Evolutionary conservation across 2,797 vertebrate genomes (phyloP).

Genomic region (Okamejei kenojei): DNA sequence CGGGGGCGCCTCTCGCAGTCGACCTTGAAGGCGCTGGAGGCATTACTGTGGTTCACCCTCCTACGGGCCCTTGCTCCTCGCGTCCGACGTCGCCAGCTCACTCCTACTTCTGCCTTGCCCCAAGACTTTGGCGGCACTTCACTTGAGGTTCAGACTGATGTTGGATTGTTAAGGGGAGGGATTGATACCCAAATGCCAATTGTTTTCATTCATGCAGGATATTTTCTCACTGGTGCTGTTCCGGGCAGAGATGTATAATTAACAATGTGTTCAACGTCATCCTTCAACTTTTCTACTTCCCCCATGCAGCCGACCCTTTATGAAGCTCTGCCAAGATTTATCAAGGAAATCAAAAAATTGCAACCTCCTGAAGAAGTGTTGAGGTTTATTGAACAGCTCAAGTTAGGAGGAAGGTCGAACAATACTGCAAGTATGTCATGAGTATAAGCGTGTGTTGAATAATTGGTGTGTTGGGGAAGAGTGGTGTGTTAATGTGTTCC

Average conservation of each 20-base stretch:
- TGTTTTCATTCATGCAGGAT: background rate
- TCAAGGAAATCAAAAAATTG: background rate
- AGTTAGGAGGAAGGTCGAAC: background rate
- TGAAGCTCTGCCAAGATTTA: constrained; percentile 13
- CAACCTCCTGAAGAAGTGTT: background rate
- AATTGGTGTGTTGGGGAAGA: too few relatives aligned
- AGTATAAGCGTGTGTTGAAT: too few relatives aligned
- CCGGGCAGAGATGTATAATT: background rate
- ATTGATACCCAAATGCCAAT: background rate
- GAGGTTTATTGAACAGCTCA: background rate
- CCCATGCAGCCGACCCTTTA: background rate
- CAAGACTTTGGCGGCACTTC: too few relatives aligned
- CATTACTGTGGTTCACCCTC: too few relatives aligned
- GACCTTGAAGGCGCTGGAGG: too few relatives aligned
- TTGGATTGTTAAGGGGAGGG: too few relatives aligned
- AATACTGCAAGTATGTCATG: background rate
- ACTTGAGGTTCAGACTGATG: background rate
- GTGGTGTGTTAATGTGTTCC: too few relatives aligned
- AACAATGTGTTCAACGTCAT: background rate
- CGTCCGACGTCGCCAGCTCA: too few relatives aligned
- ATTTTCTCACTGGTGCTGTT: background rate
- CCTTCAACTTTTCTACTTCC: background rate
- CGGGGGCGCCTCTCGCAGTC: too few relatives aligned
- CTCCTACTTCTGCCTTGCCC: too few relatives aligned
- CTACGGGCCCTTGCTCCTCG: too few relatives aligned